phyloP scores from a whole-genome alignment of 2,797 vertebrate genomes.

The Sternotherus odoratus region DNA sequence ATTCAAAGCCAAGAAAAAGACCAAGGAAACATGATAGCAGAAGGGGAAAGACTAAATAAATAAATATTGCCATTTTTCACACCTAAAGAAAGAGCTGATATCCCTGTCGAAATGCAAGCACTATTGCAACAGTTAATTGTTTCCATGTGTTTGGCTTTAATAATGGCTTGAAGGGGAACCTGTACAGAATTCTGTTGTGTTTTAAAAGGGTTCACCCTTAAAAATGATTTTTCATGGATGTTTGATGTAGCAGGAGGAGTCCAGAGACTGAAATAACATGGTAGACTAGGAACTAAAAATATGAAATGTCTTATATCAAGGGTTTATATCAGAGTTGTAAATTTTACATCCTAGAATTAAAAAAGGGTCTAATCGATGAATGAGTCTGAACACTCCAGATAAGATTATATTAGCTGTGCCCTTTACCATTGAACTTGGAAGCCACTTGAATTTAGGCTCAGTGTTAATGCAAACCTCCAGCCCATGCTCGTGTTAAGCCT shows the following conservation, averaged over 20 bases:
- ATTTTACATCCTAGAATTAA: background rate
- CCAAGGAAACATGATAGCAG: background rate
- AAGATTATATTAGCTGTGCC: background rate
- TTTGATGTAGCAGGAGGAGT: background rate
- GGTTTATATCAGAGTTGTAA: background rate
- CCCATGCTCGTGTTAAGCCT: background rate
- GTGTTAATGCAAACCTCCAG: background rate
- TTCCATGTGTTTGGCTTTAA: constrained; percentile 35
- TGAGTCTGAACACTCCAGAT: background rate
- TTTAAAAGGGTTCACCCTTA: constrained; percentile 15
- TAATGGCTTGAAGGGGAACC: constrained; percentile 16
- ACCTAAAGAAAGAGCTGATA: constrained; percentile 33
- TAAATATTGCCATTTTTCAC: background rate
- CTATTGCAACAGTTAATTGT: constrained; percentile 12
- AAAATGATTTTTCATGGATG: background rate
- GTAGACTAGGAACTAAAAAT: background rate
- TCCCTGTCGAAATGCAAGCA: constrained; percentile 38
- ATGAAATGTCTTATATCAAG: background rate
- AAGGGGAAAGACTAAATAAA: constrained; percentile 11
- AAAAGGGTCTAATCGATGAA: background rate
- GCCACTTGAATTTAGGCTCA: background rate
- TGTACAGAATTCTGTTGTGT: constrained; percentile 15
- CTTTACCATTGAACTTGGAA: background rate
- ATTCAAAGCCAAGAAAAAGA: background rate
- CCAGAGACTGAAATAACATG: background rate